Percentiles rank a stretch among this genome's conserved stretches.
phyloP scores from a whole-genome alignment of 2,888 invertebrate genomes.

The Euplexia lucipara region DNA sequence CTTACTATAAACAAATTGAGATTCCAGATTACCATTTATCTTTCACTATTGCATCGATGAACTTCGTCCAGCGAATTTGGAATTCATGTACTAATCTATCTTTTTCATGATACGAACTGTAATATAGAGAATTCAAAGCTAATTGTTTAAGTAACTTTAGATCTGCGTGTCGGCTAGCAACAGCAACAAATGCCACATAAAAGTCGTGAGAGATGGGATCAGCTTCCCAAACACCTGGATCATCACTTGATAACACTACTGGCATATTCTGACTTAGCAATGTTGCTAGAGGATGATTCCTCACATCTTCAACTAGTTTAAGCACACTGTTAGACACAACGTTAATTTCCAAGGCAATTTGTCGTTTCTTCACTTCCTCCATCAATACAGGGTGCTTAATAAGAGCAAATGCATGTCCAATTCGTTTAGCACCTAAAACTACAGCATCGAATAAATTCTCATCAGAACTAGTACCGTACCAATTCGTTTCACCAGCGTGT shows the following conservation, averaged over 20 bases:
- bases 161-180: conserved; percentile 93
- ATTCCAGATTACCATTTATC: conserved; percentile 65
- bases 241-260: conserved; percentile 94
- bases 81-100: conserved; percentile 81
- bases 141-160: conserved; percentile 93
- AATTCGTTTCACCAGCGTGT: conserved; percentile 96
- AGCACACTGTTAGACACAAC: conserved; percentile 95
- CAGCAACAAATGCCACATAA: conserved; percentile 94
- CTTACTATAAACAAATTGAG: conserved; percentile 21
- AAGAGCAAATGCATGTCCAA: conserved; percentile 95
- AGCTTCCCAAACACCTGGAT: conserved; percentile 95
- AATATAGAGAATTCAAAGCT: conserved; percentile 94
- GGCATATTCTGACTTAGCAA: conserved; percentile 93
- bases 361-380: conserved; percentile 89
- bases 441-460: conserved; percentile 95
- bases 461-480: conserved; percentile 93
- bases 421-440: conserved; percentile 93
- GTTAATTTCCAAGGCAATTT: conserved; percentile 94
- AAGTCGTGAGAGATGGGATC: conserved; percentile 93
- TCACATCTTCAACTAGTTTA: conserved; percentile 92
- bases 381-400: conserved; percentile 93
- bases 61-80: conserved; percentile 83
- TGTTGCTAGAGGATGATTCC: conserved; percentile 94
- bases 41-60: conserved; percentile 77
- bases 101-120: conserved; percentile 91